Evolutionary conservation across 2,797 vertebrate species (phyloP).

Genomic region (Babyrousa celebensis): DNA sequence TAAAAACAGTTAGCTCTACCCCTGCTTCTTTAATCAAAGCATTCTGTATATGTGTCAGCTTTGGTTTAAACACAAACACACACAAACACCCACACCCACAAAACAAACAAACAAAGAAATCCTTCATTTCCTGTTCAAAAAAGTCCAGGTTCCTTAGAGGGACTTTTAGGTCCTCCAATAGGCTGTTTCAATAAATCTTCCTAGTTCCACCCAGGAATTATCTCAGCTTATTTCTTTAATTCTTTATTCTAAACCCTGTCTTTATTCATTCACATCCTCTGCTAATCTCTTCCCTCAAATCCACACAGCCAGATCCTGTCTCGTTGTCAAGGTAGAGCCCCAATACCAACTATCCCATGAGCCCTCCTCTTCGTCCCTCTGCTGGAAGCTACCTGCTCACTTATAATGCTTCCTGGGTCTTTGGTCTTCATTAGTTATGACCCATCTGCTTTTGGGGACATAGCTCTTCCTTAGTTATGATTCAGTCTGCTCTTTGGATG

Average conservation of each 20-base stretch:
- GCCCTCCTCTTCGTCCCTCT: no score
- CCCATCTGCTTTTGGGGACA: no score
- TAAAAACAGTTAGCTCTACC: no score
- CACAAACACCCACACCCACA: no score
- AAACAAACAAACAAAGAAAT: background rate
- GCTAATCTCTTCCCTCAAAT: background rate
- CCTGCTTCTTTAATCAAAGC: background rate
- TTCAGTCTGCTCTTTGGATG: background rate
- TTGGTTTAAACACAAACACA: background rate
- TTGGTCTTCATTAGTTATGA: rapidly evolving
- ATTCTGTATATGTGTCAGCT: background rate
- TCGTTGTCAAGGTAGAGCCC: background rate
- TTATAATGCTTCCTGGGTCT: rapidly evolving
- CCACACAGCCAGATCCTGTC: no score
- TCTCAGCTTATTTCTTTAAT: background rate
- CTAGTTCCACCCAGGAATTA: no score
- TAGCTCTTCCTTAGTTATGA: no score
- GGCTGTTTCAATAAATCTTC: background rate
- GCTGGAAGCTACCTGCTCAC: background rate
- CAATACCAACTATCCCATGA: rapidly evolving
- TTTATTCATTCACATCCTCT: background rate
- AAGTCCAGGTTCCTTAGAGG: rapidly evolving
- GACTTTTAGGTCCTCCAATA: background rate
- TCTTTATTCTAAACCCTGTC: background rate
- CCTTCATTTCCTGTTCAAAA: background rate